A percentile compares a stretch with the other conserved stretches of the same genome.
Evolutionary conservation across 37 sponge, comb jelly and placozoan genomes (phyloP).

Genomic region (Beroe forskalii): DNA sequence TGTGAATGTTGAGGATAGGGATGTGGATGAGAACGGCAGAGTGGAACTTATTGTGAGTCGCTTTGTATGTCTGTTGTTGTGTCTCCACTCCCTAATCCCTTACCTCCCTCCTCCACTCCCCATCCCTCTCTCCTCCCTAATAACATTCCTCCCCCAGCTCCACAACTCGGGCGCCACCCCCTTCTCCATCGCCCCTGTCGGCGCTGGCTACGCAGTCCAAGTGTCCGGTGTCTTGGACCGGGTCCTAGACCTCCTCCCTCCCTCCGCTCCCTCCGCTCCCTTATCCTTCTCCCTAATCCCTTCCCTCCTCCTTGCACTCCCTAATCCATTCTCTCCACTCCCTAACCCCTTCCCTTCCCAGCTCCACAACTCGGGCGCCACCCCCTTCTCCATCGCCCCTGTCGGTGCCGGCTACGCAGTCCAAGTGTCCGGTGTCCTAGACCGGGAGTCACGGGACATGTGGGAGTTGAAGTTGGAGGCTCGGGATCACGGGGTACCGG

Average conservation of each 20-base stretch:
- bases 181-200: not conserved
- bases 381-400: not conserved
- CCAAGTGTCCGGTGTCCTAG: slow-evolving; percentile 5
- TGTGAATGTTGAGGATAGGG: slow-evolving; percentile 10
- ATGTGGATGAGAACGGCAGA: slow-evolving; percentile 7
- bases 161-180: not conserved
- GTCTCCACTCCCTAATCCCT: too few species aligned
- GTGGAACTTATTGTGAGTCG: not conserved
- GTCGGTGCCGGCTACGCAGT: slow-evolving; percentile 43
- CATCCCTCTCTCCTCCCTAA: too few species aligned
- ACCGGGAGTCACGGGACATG: slow-evolving; percentile 24
- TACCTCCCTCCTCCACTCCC: too few species aligned
- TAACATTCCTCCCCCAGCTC: not conserved
- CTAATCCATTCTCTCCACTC: too few species aligned
- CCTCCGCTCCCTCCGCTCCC: too few species aligned
- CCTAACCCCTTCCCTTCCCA: too few species aligned
- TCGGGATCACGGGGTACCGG: not conserved
- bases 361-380: not conserved
- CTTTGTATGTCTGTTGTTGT: too few species aligned
- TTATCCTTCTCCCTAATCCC: too few species aligned
- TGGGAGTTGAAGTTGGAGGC: slow-evolving; percentile 48
- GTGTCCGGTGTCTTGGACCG: slow-evolving; percentile 40
- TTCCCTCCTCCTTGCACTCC: too few species aligned
- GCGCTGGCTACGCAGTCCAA: slow-evolving; percentile 20
- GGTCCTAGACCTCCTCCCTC: too few species aligned